phyloP scores from a whole-genome alignment of 2,888 invertebrate species.

The Habroteleia sp. region DNA sequence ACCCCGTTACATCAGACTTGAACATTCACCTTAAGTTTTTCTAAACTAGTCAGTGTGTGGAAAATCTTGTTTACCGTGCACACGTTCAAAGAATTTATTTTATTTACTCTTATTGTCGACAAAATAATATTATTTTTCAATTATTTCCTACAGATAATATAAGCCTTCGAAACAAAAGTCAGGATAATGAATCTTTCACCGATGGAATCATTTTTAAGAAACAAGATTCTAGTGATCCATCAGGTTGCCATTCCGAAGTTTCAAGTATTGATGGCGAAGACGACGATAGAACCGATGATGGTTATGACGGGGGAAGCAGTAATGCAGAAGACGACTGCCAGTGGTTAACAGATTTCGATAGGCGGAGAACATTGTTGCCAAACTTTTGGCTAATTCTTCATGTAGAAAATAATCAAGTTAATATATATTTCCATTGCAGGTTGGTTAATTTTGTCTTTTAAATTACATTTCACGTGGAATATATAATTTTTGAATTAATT shows the following conservation, averaged over 20 bases:
- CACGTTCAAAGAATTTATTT: no score
- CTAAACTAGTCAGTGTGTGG: no score
- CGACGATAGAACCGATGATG: constrained; percentile 75
- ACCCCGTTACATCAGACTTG: no score
- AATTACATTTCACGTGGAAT: no score
- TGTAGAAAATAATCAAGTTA: constrained; percentile 83
- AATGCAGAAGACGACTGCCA: constrained; percentile 84
- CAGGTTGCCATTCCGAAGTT: constrained; percentile 74
- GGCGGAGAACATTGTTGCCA: constrained; percentile 83
- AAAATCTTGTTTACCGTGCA: no score
- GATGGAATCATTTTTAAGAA: constrained; percentile 60
- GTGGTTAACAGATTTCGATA: constrained; percentile 83
- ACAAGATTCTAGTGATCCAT: constrained; percentile 72
- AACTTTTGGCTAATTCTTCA: constrained; percentile 88
- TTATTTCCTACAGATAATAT: constrained; percentile 49
- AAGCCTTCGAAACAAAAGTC: constrained; percentile 52
- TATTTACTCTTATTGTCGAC: no score
- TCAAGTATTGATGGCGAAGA: constrained; percentile 74
- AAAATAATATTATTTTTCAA: no score
- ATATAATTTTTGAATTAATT: neutral
- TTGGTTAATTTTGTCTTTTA: constrained; percentile 65
- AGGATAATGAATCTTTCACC: constrained; percentile 56
- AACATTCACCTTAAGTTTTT: no score
- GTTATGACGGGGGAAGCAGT: constrained; percentile 85
- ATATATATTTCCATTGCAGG: constrained; percentile 87